Evolutionary conservation across 2,888 invertebrate genomes (phyloP).

Genomic region (Eupsilia transversa): DNA sequence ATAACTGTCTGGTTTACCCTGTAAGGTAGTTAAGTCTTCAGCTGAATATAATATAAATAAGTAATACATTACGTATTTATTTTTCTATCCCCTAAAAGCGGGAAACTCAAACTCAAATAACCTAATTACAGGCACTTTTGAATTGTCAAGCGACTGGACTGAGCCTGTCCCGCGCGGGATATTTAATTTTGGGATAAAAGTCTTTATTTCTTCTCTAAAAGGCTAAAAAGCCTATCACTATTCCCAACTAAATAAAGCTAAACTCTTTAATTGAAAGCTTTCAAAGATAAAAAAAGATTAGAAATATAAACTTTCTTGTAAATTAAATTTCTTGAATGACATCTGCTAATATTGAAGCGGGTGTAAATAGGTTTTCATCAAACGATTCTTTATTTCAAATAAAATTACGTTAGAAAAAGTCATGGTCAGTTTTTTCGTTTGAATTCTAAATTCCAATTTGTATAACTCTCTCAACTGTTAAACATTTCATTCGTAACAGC

Average conservation of each 20-base stretch:
- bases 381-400: slow-evolving; percentile 5
- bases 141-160: too few species aligned
- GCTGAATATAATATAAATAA: not conserved
- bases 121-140: too few species aligned
- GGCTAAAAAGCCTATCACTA: too few species aligned
- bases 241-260: not conserved
- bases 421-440: slow-evolving; percentile 9
- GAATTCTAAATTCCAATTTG: slow-evolving; percentile 40
- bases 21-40: not conserved
- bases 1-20: not conserved
- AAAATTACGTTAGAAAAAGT: not conserved
- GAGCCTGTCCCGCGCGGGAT: not conserved
- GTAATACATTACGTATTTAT: not conserved
- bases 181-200: not conserved
- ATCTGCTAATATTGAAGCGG: not conserved
- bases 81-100: not conserved
- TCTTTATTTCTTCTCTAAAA: not conserved
- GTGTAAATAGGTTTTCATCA: not conserved
- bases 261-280: not conserved
- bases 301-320: not conserved
- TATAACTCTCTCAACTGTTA: slow-evolving; percentile 41
- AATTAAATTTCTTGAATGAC: not conserved
- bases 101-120: too few species aligned
- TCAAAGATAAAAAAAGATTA: not conserved
- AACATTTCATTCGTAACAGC: slow-evolving; percentile 40